A percentile compares a stretch with the other conserved stretches of the same genome.
Conservation (phyloP, 2,113 vertebrate species). For the Apteryx owenii region DNA sequence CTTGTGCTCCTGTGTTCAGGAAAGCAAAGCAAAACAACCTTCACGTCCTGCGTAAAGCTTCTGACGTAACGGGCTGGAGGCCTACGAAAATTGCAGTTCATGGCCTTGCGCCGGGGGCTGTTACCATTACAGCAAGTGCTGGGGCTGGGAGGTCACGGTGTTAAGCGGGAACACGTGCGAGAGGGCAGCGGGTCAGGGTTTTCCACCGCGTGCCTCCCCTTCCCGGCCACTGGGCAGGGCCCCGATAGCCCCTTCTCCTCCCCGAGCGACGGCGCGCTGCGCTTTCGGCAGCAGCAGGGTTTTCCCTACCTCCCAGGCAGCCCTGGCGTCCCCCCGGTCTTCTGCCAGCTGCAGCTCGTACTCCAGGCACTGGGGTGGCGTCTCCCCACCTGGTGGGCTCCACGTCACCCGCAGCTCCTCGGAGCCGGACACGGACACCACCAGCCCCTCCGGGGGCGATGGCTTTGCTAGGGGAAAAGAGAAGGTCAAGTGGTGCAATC, state of each 20-base stretch:
- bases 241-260: neutral
- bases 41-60: neutral
- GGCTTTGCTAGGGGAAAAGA: neutral
- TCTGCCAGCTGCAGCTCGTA: slow-evolving; percentile 80
- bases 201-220: rapidly evolving
- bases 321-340: neutral
- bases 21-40: neutral
- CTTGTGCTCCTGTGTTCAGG: neutral
- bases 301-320: slow-evolving; percentile 59
- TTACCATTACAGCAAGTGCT: neutral
- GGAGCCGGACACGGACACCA: slow-evolving; percentile 40
- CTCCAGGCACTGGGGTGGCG: slow-evolving; percentile 81
- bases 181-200: rapidly evolving
- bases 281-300: neutral
- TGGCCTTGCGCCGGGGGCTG: neutral
- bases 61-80: neutral
- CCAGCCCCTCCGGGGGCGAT: slow-evolving; percentile 35
- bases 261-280: rapidly evolving
- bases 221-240: neutral
- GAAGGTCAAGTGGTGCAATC: neutral
- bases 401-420: slow-evolving; percentile 72
- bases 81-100: too few relatives aligned
- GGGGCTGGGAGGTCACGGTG: neutral
- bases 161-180: neutral
- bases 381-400: slow-evolving; percentile 67